Conservation (phyloP, 2,113 vertebrate species). For the Vanacampus margaritifer region DNA sequence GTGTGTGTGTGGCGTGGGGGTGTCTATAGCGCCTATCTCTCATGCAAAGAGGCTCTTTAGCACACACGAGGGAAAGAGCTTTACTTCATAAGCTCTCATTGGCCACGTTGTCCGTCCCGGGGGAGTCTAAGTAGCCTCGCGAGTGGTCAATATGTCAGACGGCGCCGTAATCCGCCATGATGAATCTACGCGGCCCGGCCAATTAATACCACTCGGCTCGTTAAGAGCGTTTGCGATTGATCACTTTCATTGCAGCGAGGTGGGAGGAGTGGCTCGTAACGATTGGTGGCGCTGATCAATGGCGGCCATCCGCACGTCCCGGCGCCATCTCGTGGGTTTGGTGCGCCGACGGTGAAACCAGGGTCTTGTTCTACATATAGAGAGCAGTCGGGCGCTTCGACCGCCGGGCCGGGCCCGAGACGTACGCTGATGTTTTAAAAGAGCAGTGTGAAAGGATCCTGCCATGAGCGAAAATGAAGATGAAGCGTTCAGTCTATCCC, state of each 20-base stretch:
- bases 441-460: slow-evolving; percentile 43
- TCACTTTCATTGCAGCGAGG: slow-evolving; percentile 54
- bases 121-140: slow-evolving; percentile 41
- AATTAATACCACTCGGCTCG: slow-evolving; percentile 56
- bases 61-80: slow-evolving; percentile 22
- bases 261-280: slow-evolving; percentile 51
- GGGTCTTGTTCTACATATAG: slow-evolving; percentile 48
- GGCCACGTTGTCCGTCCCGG: slow-evolving; percentile 42
- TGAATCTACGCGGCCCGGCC: slow-evolving; percentile 36
- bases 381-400: slow-evolving; percentile 45
- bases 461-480: slow-evolving; percentile 61
- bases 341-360: not conserved
- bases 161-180: slow-evolving; percentile 39
- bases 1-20: slow-evolving; percentile 14
- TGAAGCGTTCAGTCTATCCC: slow-evolving; percentile 43
- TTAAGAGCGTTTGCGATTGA: slow-evolving; percentile 60
- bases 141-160: slow-evolving; percentile 46
- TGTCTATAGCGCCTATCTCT: slow-evolving; percentile 47
- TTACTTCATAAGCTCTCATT: slow-evolving; percentile 46
- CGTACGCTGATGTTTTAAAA: slow-evolving; percentile 55
- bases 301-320: slow-evolving; percentile 45
- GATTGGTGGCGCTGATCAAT: slow-evolving; percentile 56
- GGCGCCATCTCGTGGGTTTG: slow-evolving; percentile 49
- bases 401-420: slow-evolving; percentile 16
- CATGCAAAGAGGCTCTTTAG: slow-evolving; percentile 50